phyloP scores from a whole-genome alignment of 2,888 invertebrate genomes.

The Stictocephala bisonia region DNA sequence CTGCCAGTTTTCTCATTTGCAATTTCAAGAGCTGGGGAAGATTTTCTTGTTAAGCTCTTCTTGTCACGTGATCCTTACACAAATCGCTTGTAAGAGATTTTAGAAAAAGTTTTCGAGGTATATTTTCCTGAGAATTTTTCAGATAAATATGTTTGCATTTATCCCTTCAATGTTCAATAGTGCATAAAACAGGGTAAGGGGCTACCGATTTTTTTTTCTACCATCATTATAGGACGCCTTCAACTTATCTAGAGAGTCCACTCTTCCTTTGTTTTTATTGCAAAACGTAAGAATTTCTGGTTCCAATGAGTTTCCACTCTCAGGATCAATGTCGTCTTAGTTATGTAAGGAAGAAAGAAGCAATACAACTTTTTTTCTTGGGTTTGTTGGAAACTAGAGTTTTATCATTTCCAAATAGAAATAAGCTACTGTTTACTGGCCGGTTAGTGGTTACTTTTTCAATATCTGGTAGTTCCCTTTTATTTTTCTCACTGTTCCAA shows the following conservation, averaged over 20 bases:
- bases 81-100: neutral
- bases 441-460: neutral
- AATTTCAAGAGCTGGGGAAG: too few relatives aligned
- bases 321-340: neutral
- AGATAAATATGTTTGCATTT: neutral
- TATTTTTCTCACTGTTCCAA: neutral
- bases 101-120: neutral
- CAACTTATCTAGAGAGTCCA: neutral
- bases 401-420: too few relatives aligned
- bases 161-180: too few relatives aligned
- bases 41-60: too few relatives aligned
- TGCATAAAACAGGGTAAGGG: too few relatives aligned
- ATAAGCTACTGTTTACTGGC: neutral
- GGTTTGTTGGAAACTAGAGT: too few relatives aligned
- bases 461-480: too few relatives aligned
- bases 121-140: neutral
- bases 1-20: too few relatives aligned
- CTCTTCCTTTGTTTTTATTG: too few relatives aligned
- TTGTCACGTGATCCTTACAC: too few relatives aligned
- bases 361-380: neutral
- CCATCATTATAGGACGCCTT: too few relatives aligned
- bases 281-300: neutral
- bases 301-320: too few relatives aligned
- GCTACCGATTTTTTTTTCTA: neutral
- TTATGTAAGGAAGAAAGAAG: neutral